Conservation (phyloP, 2,888 invertebrate species). For the Meliscaeva auricollis region DNA sequence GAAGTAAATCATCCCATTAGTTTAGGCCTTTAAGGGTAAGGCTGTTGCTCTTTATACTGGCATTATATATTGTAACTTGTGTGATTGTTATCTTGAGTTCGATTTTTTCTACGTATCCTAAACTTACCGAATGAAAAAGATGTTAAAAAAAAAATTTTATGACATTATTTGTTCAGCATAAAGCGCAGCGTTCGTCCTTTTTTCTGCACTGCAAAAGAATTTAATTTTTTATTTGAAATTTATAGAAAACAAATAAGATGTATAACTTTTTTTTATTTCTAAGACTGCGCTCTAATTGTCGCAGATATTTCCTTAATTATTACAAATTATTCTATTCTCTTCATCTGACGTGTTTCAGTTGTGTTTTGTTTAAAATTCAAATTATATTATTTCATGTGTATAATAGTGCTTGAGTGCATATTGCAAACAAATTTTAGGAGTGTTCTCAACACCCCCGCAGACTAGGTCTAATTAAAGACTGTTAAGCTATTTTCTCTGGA, state of each 20-base stretch:
- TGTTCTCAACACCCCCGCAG: constrained; percentile 9
- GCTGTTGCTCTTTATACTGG: too few relatives aligned
- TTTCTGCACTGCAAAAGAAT: too few relatives aligned
- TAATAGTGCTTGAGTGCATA: constrained; percentile 1
- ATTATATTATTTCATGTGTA: constrained; percentile 23
- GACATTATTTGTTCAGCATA: too few relatives aligned
- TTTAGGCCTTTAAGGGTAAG: too few relatives aligned
- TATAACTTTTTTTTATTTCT: constrained; percentile 42
- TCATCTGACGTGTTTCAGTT: not conserved
- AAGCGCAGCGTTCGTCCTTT: too few relatives aligned
- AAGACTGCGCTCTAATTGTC: constrained; percentile 31
- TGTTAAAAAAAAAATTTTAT: too few relatives aligned
- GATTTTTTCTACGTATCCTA: too few relatives aligned
- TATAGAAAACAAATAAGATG: not conserved
- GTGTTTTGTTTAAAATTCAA: constrained; percentile 22
- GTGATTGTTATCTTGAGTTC: too few relatives aligned
- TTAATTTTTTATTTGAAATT: too few relatives aligned
- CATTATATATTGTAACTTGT: too few relatives aligned
- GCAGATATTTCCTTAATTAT: constrained; percentile 42
- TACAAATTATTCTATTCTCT: constrained; percentile 52
- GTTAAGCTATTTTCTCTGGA: constrained; percentile 75
- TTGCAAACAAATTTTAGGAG: constrained; percentile 30
- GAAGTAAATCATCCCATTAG: too few relatives aligned
- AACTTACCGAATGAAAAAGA: too few relatives aligned
- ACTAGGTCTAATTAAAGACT: constrained; percentile 13